A percentile compares a stretch with the other conserved stretches of the same genome.
Conservation (phyloP, 2,113 vertebrate species). For the Oreochromis spilurus region DNA sequence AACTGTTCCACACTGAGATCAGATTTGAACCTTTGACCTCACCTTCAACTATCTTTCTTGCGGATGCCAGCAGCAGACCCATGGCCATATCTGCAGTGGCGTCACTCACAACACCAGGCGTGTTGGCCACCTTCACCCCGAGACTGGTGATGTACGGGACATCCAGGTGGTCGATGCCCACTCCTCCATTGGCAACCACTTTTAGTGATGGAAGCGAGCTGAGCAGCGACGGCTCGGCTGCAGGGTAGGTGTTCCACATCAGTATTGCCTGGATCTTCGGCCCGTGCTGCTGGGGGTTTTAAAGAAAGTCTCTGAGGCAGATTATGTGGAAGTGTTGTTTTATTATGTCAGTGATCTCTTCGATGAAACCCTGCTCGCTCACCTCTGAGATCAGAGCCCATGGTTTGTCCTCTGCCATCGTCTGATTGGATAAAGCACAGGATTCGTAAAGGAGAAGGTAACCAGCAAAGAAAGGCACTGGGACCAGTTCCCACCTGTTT, state of each 20-base stretch:
- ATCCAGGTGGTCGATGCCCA: slow-evolving; percentile 79
- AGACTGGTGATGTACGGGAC: slow-evolving; percentile 69
- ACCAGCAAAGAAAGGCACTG: neutral
- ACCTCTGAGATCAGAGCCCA: slow-evolving; percentile 60
- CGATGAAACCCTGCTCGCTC: neutral
- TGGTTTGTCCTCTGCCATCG: slow-evolving; percentile 48
- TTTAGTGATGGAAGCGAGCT: slow-evolving; percentile 70
- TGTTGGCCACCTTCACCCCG: slow-evolving; percentile 77
- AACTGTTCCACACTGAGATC: neutral
- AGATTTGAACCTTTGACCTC: neutral
- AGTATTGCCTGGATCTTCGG: slow-evolving; percentile 54
- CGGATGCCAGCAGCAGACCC: slow-evolving; percentile 78
- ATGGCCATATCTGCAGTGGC: slow-evolving; percentile 79
- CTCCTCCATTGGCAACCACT: slow-evolving; percentile 72
- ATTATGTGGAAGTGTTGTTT: slow-evolving; percentile 35
- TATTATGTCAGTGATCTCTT: slow-evolving; percentile 7
- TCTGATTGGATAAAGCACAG: neutral
- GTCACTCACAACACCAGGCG: slow-evolving; percentile 65
- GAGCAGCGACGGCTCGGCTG: slow-evolving; percentile 2
- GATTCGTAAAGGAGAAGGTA: neutral
- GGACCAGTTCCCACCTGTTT: neutral
- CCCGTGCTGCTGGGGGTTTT: slow-evolving; percentile 11
- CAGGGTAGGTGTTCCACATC: neutral
- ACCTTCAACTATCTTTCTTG: slow-evolving; percentile 67
- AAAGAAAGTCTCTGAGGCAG: slow-evolving; percentile 35